Evolutionary conservation across 2,797 vertebrate species (phyloP).

Genomic region (Hypotaenidia philippensis): DNA sequence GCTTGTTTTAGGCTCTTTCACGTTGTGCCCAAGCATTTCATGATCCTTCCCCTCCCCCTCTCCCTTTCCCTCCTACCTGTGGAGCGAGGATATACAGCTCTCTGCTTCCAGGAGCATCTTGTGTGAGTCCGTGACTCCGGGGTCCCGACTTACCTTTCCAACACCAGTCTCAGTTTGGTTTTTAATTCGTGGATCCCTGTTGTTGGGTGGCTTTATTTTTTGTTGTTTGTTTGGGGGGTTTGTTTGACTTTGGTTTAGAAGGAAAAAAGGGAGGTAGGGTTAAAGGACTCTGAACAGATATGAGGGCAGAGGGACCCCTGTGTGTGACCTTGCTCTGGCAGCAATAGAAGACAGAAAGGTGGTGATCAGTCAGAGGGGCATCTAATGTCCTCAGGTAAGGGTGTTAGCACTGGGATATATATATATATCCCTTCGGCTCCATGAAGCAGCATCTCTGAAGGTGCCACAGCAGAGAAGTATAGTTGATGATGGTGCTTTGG

Average conservation of each 20-base stretch:
- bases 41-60: not conserved
- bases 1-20: not conserved
- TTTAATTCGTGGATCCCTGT: too few relatives aligned
- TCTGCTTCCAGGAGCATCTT: not conserved
- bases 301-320: not conserved
- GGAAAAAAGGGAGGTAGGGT: accelerated
- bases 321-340: not conserved
- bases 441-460: not conserved
- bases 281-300: not conserved
- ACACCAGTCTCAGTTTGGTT: accelerated
- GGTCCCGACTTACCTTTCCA: not conserved
- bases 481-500: not conserved
- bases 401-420: not conserved
- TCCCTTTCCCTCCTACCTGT: accelerated
- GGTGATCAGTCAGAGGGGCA: accelerated
- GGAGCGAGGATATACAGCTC: not conserved
- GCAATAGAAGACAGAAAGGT: not conserved
- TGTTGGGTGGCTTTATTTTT: not conserved
- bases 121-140: not conserved
- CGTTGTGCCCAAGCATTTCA: not conserved
- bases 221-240: not conserved
- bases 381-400: not conserved
- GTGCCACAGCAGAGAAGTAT: not conserved
- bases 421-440: not conserved
- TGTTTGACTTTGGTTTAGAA: not conserved